phyloP scores from a whole-genome alignment of 2,888 invertebrate genomes.

The Cabera pusaria region DNA sequence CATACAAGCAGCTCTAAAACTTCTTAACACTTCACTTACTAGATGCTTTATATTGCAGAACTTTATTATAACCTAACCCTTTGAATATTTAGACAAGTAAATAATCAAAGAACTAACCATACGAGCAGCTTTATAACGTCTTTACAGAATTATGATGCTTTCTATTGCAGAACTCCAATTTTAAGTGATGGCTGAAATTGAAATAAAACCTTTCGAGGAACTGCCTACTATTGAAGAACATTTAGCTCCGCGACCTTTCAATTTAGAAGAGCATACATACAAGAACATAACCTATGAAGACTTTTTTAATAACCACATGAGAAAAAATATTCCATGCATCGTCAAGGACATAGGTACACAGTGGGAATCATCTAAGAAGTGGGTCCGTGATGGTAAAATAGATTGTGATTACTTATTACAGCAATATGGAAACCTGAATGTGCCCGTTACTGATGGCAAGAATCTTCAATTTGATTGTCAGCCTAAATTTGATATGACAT shows the following conservation, averaged over 20 bases:
- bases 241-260: slow-evolving; percentile 1
- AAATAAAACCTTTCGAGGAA: slow-evolving; percentile 33
- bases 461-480: slow-evolving; percentile 89
- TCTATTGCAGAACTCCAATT: too few species aligned
- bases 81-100: too few species aligned
- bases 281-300: slow-evolving; percentile 64
- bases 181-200: slow-evolving; percentile 34
- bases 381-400: slow-evolving; percentile 81
- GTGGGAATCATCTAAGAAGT: slow-evolving; percentile 86
- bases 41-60: too few species aligned
- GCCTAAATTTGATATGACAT: slow-evolving; percentile 85
- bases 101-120: too few species aligned
- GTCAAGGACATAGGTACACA: slow-evolving; percentile 83
- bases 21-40: too few species aligned
- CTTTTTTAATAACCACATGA: slow-evolving; percentile 81
- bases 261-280: slow-evolving; percentile 17
- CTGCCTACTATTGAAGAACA: slow-evolving; percentile 1
- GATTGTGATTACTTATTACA: slow-evolving; percentile 85
- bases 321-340: slow-evolving; percentile 85
- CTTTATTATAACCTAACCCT: too few species aligned
- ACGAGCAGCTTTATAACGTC: too few species aligned
- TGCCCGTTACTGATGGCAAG: slow-evolving; percentile 93
- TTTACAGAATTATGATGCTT: too few species aligned
- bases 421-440: slow-evolving; percentile 85
- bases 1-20: too few species aligned